Percentiles rank a stretch among this genome's conserved stretches.
Evolutionary conservation across 2,797 vertebrate genomes (phyloP).

Genomic region (Loriculus beryllinus): DNA sequence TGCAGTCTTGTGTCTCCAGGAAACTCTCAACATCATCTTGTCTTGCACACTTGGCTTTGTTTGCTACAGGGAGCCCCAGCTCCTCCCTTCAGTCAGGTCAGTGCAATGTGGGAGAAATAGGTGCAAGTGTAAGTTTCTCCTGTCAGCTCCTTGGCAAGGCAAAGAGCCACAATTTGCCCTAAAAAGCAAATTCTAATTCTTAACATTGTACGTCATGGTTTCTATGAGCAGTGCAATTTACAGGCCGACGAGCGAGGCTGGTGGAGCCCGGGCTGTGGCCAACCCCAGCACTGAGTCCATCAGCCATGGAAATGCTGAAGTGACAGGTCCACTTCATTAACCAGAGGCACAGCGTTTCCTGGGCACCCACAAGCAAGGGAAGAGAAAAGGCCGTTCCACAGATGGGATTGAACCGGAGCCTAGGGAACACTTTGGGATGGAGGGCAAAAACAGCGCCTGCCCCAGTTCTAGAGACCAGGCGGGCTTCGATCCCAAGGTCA

Average conservation of each 20-base stretch:
- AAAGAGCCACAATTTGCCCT: not conserved
- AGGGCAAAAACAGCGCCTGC: not conserved
- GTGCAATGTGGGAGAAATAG: not conserved
- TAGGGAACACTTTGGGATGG: fast-evolving
- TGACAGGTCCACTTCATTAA: not conserved
- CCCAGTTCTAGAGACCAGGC: not conserved
- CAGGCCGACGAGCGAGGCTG: not conserved
- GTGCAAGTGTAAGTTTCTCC: not conserved
- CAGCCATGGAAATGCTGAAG: not conserved
- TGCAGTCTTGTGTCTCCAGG: not conserved
- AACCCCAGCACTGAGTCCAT: conserved; percentile 1
- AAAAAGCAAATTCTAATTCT: not conserved
- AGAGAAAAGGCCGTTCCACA: not conserved
- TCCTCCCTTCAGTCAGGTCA: not conserved
- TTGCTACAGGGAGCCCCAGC: not conserved
- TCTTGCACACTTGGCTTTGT: not conserved
- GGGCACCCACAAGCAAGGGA: not conserved
- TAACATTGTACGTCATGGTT: not conserved
- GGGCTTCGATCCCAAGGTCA: not conserved
- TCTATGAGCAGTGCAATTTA: not conserved
- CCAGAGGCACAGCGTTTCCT: fast-evolving
- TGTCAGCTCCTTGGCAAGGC: not conserved
- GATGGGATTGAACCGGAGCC: not conserved
- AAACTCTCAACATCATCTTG: not conserved
- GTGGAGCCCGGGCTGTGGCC: not conserved